Base-by-base conservation (phyloP, 2,888 invertebrate genomes). In the Chloroclysta siterata region DNA sequence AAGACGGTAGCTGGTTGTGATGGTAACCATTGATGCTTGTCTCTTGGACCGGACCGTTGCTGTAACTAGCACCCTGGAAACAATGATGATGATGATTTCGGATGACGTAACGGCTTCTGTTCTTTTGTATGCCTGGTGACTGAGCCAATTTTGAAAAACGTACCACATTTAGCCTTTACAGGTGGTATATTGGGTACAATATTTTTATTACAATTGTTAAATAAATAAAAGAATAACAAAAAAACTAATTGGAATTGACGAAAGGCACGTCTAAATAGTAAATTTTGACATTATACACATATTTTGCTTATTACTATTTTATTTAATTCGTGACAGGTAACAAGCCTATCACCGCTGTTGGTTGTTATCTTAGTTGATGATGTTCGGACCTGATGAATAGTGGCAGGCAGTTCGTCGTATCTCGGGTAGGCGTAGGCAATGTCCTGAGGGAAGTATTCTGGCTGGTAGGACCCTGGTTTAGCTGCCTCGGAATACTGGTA, bases 401-500 rank as follows among this genome's bases (percentile, higher is more conserved):
- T 66, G 3, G 81, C 72, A 6, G 72, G 82, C 36, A 75, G 68
- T 11, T 83, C 80, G 0, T 85, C 86, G 54, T 84, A 88, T 60
- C 89, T 74, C 60, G 82, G 83, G 67, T 87, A 89, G 14, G 75
- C 69, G 67, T 81, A 80, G 0, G 78, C 60, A 2, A 78, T 67
- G 39, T 82, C 76, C 15, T 67, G 78, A 66, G 73, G 68, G 72
- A 60, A 81, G 67, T 88, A 89, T 63, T 86, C 84, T 0, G 87
- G 88, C 52, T 89, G 90, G 76, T 89, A 85, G 0, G 85, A 85
- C 5, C 88, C 88, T 0, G 87, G 86, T 60, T 90, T 88, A 0
- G 86, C 89, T 1, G 85, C 75, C 59, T 89, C 89, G 0, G 85
- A 86, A 70, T 90, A 90, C 65, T 89, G 90, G 71, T 91, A 93